Conservation (phyloP, 1,140 invertebrate genomes). For the Drosophila fuyamai region DNA sequence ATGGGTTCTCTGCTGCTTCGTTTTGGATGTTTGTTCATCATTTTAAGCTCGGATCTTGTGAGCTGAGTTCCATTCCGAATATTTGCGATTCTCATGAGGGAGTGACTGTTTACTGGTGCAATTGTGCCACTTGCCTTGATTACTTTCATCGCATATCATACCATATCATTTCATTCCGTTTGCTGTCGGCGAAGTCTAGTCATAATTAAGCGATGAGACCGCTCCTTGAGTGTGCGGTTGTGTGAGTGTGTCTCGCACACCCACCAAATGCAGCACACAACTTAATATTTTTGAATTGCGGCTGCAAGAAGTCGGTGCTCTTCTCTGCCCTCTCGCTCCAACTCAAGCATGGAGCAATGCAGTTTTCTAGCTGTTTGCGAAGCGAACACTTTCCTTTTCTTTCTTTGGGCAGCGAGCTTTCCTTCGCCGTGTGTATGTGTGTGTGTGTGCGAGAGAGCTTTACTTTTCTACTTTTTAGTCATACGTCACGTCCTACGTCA, state of each 20-base stretch:
- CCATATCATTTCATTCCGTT: constrained; percentile 19
- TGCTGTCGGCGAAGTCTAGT: constrained; percentile 5
- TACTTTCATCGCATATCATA: constrained; percentile 50
- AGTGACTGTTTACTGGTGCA: constrained; percentile 19
- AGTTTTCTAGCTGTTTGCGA: constrained; percentile 63
- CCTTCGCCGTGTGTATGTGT: neutral
- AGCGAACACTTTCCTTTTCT: constrained; percentile 52
- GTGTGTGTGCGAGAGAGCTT: constrained; percentile 48
- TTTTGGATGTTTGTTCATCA: constrained; percentile 18
- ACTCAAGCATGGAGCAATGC: constrained; percentile 40
- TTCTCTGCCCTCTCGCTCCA: constrained; percentile 8
- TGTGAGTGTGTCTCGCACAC: constrained; percentile 28
- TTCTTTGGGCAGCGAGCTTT: constrained; percentile 20
- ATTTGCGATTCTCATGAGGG: constrained; percentile 48
- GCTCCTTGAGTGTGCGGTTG: constrained; percentile 23
- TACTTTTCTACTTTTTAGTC: constrained; percentile 41
- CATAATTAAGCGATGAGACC: constrained; percentile 67
- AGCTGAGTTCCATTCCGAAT: constrained; percentile 40
- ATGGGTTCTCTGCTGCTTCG: neutral
- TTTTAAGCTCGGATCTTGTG: constrained; percentile 26
- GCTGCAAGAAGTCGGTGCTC: constrained; percentile 47
- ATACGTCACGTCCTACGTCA: constrained; percentile 79
- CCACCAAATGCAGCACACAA: constrained; percentile 12
- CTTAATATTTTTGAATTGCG: constrained; percentile 36
- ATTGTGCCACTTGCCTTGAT: constrained; percentile 67